Percentiles rank a stretch among this genome's conserved stretches.
These are phyloP conservation scores for Habropoda laboriosa DNA, from an alignment of 1,140 invertebrate species.

Conservation along the genomic window DNA sequence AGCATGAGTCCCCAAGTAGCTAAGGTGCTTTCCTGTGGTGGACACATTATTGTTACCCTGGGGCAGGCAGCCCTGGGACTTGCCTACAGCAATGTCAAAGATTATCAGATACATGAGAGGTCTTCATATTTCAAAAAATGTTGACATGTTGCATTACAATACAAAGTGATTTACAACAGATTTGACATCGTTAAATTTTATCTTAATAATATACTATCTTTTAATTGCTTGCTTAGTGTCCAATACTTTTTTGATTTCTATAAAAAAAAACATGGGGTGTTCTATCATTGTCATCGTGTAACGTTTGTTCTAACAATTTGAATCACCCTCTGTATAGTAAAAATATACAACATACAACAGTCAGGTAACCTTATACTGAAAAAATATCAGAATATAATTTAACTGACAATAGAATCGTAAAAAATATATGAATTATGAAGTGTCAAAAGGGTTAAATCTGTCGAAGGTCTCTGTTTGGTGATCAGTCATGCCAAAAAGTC, in stretches of 20 bases:
- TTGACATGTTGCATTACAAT: no score
- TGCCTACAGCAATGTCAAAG: constrained; percentile 64
- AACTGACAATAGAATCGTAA: background rate
- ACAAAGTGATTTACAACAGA: no score
- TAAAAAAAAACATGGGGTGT: no score
- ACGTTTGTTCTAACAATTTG: no score
- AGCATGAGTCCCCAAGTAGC: constrained; percentile 84
- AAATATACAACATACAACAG: no score
- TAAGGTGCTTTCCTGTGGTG: constrained; percentile 75
- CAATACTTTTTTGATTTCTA: no score
- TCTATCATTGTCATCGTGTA: no score
- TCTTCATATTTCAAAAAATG: background rate
- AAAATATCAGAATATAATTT: background rate
- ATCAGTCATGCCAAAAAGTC: background rate
- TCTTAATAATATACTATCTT: no score
- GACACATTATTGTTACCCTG: constrained; percentile 73
- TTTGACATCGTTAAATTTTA: no score
- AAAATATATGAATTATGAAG: background rate
- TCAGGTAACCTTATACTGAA: background rate
- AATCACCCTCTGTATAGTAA: no score
- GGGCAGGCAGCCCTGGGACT: constrained; percentile 76
- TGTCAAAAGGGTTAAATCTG: background rate
- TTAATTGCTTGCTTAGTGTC: no score
- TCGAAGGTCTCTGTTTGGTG: background rate
- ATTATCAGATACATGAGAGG: background rate